A percentile compares a stretch with the other conserved stretches of the same genome.
phyloP scores from a whole-genome alignment of 2,113 vertebrate genomes.

The Anhinga anhinga region DNA sequence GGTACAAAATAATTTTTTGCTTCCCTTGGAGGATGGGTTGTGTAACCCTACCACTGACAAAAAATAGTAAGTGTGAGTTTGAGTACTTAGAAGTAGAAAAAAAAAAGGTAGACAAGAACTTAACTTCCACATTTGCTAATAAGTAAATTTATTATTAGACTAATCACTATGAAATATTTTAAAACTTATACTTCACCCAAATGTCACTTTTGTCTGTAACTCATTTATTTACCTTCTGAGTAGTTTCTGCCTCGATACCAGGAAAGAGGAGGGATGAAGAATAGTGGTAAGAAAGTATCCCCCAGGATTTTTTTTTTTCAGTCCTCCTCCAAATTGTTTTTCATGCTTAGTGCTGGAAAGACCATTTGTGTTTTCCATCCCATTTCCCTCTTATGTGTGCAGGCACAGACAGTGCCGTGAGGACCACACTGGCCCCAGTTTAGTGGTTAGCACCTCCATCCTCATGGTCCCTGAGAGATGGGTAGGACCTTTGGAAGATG shows the following conservation, averaged over 20 bases:
- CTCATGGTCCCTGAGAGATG: fast-evolving
- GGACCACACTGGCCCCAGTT: background rate
- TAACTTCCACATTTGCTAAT: background rate
- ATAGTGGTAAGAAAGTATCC: background rate
- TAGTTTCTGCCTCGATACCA: background rate
- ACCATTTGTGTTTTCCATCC: background rate
- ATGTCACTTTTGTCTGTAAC: background rate
- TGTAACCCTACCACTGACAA: background rate
- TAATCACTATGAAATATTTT: background rate
- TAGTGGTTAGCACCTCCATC: background rate
- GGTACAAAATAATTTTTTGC: background rate
- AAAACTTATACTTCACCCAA: background rate
- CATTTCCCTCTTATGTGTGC: background rate
- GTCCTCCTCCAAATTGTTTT: background rate
- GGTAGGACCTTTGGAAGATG: background rate
- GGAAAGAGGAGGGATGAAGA: background rate
- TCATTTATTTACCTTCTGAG: background rate
- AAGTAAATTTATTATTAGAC: background rate
- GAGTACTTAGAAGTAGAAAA: background rate
- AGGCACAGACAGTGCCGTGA: background rate
- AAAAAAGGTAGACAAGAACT: background rate
- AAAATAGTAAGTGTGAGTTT: background rate
- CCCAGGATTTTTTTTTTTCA: background rate
- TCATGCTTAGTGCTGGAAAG: background rate
- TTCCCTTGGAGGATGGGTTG: background rate